These are phyloP conservation scores for Synodontis membranacea DNA, from an alignment of 2,113 vertebrate genomes.

Conservation along the genomic window DNA sequence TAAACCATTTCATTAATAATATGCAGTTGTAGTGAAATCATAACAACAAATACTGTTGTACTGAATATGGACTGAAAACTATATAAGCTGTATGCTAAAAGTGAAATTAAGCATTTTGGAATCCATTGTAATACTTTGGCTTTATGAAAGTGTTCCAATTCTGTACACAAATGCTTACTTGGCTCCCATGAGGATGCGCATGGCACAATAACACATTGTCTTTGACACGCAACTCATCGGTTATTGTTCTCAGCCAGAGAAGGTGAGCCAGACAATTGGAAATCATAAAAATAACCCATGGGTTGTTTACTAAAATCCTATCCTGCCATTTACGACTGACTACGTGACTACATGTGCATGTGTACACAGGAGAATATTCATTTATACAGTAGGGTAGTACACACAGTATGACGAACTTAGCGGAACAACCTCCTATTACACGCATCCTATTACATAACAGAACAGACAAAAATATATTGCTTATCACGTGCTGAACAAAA, in stretches of 20 bases:
- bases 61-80: background rate
- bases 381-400: conserved; percentile 1
- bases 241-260: conserved; percentile 34
- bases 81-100: background rate
- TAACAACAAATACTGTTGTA: background rate
- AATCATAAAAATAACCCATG: conserved; percentile 45
- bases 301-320: conserved; percentile 46
- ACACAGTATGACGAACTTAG: background rate
- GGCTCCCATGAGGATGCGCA: conserved; percentile 35
- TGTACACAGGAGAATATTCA: conserved; percentile 25
- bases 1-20: background rate
- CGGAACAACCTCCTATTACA: background rate
- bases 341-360: conserved; percentile 45
- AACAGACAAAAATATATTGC: background rate
- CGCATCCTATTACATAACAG: background rate
- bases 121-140: background rate
- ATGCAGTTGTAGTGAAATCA: background rate
- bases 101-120: background rate
- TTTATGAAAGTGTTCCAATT: background rate
- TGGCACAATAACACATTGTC: conserved; percentile 49
- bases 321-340: conserved; percentile 39
- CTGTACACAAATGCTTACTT: conserved; percentile 25
- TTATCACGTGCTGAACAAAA: background rate
- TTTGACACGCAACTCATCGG: conserved; percentile 43
- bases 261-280: conserved; percentile 33